Percentiles rank a stretch among this genome's conserved stretches.
Conservation (phyloP, 2,888 invertebrate species). For the Tiliacea citrago region DNA sequence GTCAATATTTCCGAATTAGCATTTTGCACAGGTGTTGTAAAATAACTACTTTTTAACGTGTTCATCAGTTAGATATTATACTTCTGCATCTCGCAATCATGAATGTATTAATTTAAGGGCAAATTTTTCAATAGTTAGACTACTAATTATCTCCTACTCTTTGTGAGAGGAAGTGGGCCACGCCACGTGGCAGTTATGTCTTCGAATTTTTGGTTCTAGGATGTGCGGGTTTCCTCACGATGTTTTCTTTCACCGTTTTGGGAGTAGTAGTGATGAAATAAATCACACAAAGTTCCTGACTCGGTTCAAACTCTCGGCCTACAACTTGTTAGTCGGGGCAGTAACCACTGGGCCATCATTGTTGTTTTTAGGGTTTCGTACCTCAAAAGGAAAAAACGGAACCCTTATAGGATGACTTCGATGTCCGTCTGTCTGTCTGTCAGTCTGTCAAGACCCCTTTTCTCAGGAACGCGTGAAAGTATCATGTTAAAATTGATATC, state of each 20-base stretch:
- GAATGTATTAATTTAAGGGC: neutral
- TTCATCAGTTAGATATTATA: slow-evolving; percentile 1
- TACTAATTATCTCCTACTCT: neutral
- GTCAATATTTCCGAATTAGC: slow-evolving; percentile 29
- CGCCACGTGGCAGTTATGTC: too few relatives aligned
- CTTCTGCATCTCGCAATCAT: too few relatives aligned
- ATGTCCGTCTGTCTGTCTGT: too few relatives aligned
- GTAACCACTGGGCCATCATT: too few relatives aligned
- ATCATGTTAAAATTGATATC: too few relatives aligned
- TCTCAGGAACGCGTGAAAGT: too few relatives aligned
- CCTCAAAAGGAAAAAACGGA: too few relatives aligned
- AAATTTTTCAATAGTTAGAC: neutral
- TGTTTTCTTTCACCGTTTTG: neutral
- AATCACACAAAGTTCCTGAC: neutral
- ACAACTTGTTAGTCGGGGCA: neutral
- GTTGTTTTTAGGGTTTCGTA: too few relatives aligned
- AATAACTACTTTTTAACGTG: neutral
- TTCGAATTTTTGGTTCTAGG: neutral
- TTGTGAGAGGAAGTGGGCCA: neutral
- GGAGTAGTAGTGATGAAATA: neutral
- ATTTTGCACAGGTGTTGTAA: slow-evolving; percentile 13
- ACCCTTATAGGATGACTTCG: too few relatives aligned
- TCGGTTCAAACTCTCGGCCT: neutral
- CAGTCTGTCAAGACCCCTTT: too few relatives aligned
- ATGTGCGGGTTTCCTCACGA: neutral